These are phyloP conservation scores for Zaprionus lineosus DNA, from an alignment of 2,888 invertebrate genomes.

Conservation along the genomic window DNA sequence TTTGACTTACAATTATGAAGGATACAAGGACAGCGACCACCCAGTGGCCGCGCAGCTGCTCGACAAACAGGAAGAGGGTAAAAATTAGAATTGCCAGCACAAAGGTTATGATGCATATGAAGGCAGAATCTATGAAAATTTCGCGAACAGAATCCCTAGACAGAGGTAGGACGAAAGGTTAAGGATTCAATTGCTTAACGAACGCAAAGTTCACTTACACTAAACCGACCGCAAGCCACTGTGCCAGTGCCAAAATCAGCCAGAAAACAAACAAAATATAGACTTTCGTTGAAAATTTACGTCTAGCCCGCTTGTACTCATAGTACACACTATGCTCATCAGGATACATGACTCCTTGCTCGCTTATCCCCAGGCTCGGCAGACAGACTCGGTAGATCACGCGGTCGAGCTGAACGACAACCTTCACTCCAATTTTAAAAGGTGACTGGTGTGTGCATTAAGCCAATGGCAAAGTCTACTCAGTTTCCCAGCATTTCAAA, in stretches of 20 bases:
- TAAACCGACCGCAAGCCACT: conserved; percentile 30
- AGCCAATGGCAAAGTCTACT: too few relatives aligned
- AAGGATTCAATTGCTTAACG: neutral
- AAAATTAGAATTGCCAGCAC: conserved; percentile 25
- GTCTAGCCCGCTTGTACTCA: conserved; percentile 21
- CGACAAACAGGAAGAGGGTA: conserved; percentile 21
- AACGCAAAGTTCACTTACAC: conserved; percentile 32
- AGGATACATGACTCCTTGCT: too few relatives aligned
- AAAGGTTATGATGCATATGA: conserved; percentile 20
- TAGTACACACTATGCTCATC: conserved; percentile 1
- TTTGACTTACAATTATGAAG: conserved; percentile 27
- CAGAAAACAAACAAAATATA: conserved; percentile 17
- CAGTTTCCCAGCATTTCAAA: too few relatives aligned
- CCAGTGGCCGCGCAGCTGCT: conserved; percentile 8
- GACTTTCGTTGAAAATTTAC: conserved; percentile 14
- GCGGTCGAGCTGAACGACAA: too few relatives aligned
- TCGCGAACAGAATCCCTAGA: neutral
- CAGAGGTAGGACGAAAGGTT: neutral
- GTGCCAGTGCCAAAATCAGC: conserved; percentile 28
- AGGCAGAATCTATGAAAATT: neutral
- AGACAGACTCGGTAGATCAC: too few relatives aligned
- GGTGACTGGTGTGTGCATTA: too few relatives aligned
- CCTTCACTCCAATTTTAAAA: conserved; percentile 19
- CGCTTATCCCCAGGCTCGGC: too few relatives aligned
- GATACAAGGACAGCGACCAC: neutral